phyloP scores from a whole-genome alignment of 2,888 invertebrate species.

The Chrysolina oricalcia region DNA sequence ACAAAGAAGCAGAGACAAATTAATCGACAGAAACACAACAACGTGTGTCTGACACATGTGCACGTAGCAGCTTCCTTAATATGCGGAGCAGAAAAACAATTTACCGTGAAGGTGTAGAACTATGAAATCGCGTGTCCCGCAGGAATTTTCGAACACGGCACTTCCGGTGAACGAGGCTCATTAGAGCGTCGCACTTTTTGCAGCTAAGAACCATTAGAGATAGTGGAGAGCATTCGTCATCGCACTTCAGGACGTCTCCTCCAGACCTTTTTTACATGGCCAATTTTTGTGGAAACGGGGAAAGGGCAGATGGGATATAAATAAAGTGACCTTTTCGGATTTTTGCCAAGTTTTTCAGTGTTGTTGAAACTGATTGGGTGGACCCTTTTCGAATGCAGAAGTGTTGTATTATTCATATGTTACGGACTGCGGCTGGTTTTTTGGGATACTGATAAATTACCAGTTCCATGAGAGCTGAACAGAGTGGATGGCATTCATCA shows the following conservation, averaged over 20 bases:
- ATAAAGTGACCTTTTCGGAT: conserved; percentile 28
- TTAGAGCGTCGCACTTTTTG: conserved; percentile 46
- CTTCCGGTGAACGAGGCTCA: conserved; percentile 46
- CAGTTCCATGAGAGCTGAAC: not conserved
- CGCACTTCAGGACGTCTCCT: conserved; percentile 39
- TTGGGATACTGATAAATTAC: not conserved
- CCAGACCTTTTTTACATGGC: conserved; percentile 32
- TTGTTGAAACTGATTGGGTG: conserved; percentile 3
- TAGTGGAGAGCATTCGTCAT: conserved; percentile 49
- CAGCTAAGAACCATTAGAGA: conserved; percentile 46
- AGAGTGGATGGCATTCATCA: not conserved
- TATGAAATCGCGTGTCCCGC: conserved; percentile 42
- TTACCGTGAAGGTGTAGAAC: conserved; percentile 41
- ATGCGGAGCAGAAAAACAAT: conserved; percentile 31
- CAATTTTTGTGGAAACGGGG: conserved; percentile 41
- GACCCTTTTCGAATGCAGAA: conserved; percentile 11
- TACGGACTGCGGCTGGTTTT: not conserved
- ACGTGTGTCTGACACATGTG: conserved; percentile 29
- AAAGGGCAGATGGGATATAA: conserved; percentile 35
- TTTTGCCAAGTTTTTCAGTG: conserved; percentile 1
- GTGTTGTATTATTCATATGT: not conserved
- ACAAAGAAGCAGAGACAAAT: conserved; percentile 26
- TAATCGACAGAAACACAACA: conserved; percentile 12
- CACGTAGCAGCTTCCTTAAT: conserved; percentile 4
- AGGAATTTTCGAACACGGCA: conserved; percentile 43